Evolutionary conservation across 2,888 invertebrate genomes (phyloP), one percentile per base, ranked within the genome.

Genomic region (Drosophila fulvimacula): DNA sequence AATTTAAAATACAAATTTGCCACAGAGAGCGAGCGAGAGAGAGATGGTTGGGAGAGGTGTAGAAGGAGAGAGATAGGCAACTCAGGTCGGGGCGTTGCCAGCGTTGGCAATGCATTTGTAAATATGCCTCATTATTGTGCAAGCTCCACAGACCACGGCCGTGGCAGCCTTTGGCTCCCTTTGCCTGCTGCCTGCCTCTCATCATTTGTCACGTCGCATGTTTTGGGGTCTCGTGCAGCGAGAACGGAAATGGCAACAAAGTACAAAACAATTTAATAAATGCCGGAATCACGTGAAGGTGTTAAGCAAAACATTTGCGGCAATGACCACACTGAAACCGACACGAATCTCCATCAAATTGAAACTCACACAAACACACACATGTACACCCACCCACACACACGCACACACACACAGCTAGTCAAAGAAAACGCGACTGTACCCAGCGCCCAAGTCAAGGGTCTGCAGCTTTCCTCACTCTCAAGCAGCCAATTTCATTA

Each of bases 241-340:
- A 56, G 65, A 74, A 58, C 76, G 84, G 88, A 85, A 84, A 84
- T 81, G 88, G 88, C 81, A 85, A 87, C 85, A 87, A 82, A 85
- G 74, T 82, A 85, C 84, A 79, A 84, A 82, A 82, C 84, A 88
- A 88, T 88, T 85, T 88, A 85, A 88, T 88, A 88, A 85, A 85
- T 88, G 82, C 88, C 88, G 88, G 88, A 88, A 88, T 88, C 88
- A 88, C 85, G 84, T 88, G 88, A 88, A 85, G 85, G 88, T 85
- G 88, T 88, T 87, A 82, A 87, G 81, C 83, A 87, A 84, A 84
- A 82, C 83, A 84, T 84, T 82, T 79, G 68, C 68, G 64, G 63
- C 66, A 76, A 77, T 76, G 77, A 70, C 78, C 76, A 69, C 64
- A 46, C 30, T 52, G 39, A 65, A 70, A 46, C 55, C 76, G 56